Evolutionary conservation across 2,113 vertebrate genomes (phyloP), one percentile per base, ranked within the genome.

Genomic region (Saccopteryx bilineata): DNA sequence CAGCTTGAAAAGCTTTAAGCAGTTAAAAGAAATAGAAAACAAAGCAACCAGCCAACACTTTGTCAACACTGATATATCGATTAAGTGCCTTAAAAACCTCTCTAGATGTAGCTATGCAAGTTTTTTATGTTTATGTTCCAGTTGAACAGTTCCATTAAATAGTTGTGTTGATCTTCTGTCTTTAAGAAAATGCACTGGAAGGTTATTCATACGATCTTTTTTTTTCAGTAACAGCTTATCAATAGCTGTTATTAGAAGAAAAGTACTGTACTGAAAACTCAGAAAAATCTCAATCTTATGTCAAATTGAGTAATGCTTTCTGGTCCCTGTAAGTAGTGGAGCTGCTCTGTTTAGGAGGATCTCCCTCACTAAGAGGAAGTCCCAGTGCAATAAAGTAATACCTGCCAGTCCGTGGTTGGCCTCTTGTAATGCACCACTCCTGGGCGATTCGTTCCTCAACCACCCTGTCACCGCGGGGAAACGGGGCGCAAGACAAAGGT

Each of bases 101-200:
- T 98, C 98, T 99, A 99, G 99, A 99, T 98, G 98, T 98, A 99
- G 99, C 99, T 99, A 99, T 99, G 99, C 99, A 99, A 99, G 98
- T 98, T 98, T 99, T 98, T 99, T 98, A 97, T 98, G 97, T 98
- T 98, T 96, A 97, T 97, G 98, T 98, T 98, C 90, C 93, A 97
- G 96, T 96, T 39, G 66, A 98, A 98, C 96, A 93, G 96, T 98
- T 94, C 96, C 97, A 98, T 98, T 98, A 97, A 97, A 95, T 86
- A 95, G 95, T 96, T 98, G 97, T 98, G 96, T 95, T 97, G 98
- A 97, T 98, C 95, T 97, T 97, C 95, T 96, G 98, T 98, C 97
- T 96, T 97, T 98, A 98, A 95, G 96, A 98, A 98, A 98, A 58
- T 97, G 97, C 97, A 99, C 98, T 98, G 96, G 93, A 98, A 98